Evolutionary conservation across 2,797 vertebrate genomes (phyloP).

Genomic region (Gymnothorax javanicus): DNA sequence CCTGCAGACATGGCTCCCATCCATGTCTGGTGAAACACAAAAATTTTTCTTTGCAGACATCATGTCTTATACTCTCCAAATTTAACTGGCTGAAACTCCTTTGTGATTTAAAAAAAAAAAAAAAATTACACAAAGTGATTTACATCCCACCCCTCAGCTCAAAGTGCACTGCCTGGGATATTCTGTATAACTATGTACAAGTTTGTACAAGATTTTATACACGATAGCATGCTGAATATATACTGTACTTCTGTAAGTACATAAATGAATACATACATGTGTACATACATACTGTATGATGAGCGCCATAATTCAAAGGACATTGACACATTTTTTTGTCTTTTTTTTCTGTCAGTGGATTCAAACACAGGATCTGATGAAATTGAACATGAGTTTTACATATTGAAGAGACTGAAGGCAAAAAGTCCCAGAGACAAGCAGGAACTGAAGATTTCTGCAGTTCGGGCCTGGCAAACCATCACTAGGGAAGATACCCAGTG

Average conservation of each 20-base stretch:
- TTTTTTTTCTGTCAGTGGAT: no score
- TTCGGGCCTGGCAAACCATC: no score
- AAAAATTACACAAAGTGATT: neutral
- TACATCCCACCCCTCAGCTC: neutral
- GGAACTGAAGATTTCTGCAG: no score
- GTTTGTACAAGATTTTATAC: no score
- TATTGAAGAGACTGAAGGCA: no score
- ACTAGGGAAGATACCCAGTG: no score
- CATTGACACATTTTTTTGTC: neutral
- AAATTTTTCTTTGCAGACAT: constrained; percentile 16
- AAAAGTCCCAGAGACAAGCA: no score
- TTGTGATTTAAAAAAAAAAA: no score
- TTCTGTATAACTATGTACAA: neutral
- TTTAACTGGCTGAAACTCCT: neutral
- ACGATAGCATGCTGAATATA: neutral
- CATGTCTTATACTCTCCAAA: neutral
- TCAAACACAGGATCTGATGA: no score
- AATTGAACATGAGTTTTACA: no score
- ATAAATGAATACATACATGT: neutral
- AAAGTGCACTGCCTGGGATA: neutral
- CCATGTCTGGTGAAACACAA: constrained; percentile 26
- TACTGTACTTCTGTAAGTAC: neutral
- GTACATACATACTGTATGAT: neutral
- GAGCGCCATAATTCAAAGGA: no score
- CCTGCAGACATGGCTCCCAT: constrained; percentile 20